A percentile compares a stretch with the other conserved stretches of the same genome.
phyloP scores from a whole-genome alignment of 92 coral and sea anemone genomes.

The Hydrozoanthus gracilis region DNA sequence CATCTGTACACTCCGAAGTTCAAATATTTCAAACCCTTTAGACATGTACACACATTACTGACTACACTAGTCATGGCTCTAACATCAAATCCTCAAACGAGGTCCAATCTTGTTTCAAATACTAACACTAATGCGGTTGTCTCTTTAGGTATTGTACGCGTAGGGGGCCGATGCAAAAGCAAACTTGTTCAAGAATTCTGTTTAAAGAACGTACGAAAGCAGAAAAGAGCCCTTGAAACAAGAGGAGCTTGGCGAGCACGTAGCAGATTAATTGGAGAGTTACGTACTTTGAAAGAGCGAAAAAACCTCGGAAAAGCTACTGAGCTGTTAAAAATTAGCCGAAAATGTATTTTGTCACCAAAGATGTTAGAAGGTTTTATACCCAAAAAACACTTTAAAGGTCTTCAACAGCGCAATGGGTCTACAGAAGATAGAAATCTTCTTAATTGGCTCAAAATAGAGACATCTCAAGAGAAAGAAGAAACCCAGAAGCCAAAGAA shows the following conservation, averaged over 20 bases:
- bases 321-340: conserved; percentile 21
- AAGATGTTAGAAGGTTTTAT: conserved; percentile 29
- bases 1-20: too few species aligned
- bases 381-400: not conserved
- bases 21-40: too few species aligned
- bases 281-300: conserved; percentile 17
- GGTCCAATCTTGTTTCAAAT: too few species aligned
- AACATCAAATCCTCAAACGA: too few species aligned
- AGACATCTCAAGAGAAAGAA: not conserved
- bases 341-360: conserved; percentile 58
- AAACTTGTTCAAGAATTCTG: conserved; percentile 49
- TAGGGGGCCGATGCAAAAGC: conserved; percentile 88
- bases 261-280: not conserved
- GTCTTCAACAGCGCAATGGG: not conserved
- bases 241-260: not conserved
- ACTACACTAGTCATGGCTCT: too few species aligned
- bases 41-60: too few species aligned
- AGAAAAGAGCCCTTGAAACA: conserved; percentile 4
- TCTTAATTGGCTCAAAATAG: conserved; percentile 58
- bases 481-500: not conserved
- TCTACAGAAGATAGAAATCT: conserved; percentile 31
- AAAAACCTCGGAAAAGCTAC: conserved; percentile 40
- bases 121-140: too few species aligned
- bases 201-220: conserved; percentile 54
- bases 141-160: conserved; percentile 78